These are phyloP conservation scores for Pemphigus obesinymphae DNA, from an alignment of 1,140 invertebrate genomes.

Conservation along the genomic window DNA sequence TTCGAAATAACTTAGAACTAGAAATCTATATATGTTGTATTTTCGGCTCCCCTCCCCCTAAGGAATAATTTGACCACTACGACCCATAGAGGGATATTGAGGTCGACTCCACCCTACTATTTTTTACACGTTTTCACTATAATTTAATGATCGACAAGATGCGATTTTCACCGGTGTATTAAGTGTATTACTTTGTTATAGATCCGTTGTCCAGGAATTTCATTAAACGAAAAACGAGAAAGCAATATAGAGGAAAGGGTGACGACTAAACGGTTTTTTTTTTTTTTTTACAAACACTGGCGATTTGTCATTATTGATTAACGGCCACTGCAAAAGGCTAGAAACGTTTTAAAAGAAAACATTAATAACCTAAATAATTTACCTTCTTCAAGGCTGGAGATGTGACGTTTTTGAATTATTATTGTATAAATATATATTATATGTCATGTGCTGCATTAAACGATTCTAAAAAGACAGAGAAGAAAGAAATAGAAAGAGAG, in stretches of 20 bases:
- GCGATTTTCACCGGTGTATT: background rate
- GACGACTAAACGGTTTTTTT: background rate
- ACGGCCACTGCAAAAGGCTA: background rate
- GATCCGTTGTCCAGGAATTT: background rate
- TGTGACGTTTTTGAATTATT: background rate
- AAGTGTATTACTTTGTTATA: slow-evolving; percentile 1
- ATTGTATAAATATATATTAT: background rate
- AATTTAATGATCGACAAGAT: slow-evolving; percentile 20
- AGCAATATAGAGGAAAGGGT: background rate
- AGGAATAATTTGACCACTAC: background rate
- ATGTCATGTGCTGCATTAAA: too few relatives aligned
- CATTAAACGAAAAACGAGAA: slow-evolving; percentile 1
- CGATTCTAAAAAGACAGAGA: too few relatives aligned
- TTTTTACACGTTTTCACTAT: too few relatives aligned
- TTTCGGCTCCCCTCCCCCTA: background rate
- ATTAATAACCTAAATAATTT: slow-evolving; percentile 13
- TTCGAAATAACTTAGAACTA: background rate
- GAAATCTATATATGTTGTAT: background rate
- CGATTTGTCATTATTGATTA: slow-evolving; percentile 24
- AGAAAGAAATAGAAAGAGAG: background rate
- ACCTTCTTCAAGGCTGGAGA: background rate
- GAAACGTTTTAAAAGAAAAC: background rate
- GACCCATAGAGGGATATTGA: background rate
- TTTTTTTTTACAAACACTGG: background rate
- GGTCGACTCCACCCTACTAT: too few relatives aligned